These are phyloP conservation scores for Brachyistius frenatus DNA, from an alignment of 2,113 vertebrate species.

Conservation along the genomic window DNA sequence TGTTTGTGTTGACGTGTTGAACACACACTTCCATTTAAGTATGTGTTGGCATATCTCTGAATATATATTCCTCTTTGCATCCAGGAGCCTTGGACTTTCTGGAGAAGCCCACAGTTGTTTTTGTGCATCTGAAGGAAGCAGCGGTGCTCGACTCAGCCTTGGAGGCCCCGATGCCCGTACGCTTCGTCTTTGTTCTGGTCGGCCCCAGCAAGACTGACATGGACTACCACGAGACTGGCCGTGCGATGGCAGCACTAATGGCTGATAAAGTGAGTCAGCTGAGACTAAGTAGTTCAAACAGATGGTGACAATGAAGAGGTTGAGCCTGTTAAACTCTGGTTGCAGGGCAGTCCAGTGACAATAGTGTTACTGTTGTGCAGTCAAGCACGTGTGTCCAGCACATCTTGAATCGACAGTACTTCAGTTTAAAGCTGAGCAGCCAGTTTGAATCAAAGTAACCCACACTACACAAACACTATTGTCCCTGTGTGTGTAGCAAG, in stretches of 20 bases:
- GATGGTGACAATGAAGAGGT: no score
- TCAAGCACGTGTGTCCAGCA: no score
- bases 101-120: constrained; percentile 84
- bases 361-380: no score
- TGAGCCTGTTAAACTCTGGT: no score
- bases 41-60: background rate
- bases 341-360: no score
- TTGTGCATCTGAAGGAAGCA: constrained; percentile 89
- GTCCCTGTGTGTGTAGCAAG: no score
- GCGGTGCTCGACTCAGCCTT: constrained; percentile 79
- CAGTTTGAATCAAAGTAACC: no score
- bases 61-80: no score
- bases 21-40: background rate
- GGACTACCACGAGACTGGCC: constrained; percentile 90
- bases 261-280: constrained; percentile 87
- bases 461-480: no score
- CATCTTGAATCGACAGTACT: no score
- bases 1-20: background rate
- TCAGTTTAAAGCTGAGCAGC: no score
- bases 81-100: constrained; percentile 83
- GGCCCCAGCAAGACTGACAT: constrained; percentile 83
- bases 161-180: constrained; percentile 80
- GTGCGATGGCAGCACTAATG: constrained; percentile 90
- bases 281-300: no score
- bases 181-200: constrained; percentile 90